Evolutionary conservation across 2,113 vertebrate species (phyloP), one percentile per base, ranked within the genome.

Genomic region (Sylvia atricapilla): DNA sequence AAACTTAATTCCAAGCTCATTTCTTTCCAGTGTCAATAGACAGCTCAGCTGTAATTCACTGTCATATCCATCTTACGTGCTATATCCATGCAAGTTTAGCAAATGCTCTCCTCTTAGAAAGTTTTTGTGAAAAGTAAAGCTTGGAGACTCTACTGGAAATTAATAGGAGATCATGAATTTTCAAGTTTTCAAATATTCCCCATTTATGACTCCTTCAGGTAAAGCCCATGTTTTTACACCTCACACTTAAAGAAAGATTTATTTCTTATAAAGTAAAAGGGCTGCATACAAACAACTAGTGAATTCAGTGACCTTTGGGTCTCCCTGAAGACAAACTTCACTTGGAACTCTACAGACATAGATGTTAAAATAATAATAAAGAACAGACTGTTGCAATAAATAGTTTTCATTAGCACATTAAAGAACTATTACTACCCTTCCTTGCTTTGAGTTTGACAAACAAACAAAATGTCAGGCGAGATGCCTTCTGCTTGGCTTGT

Each of bases 311-410:
- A 76, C 33, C 62, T 39, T 16, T 58, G 37, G 31, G 7, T 46
- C 27, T 62, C 27, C 50, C 20, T 41, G 75, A 87, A 68, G 74
- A 85, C 90, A 93, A 94, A 16, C 41, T 75, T 70, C 17, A 9
- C 39, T 72, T 93, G 30, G 47, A 90, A 56, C 20, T 78, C 39
- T 76, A 49, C 28, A 69, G 43, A 49, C 20, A 43, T 27, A 52
- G 33, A 64, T 24, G 28, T 80, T 80, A 79, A 79, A 84, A 79
- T 84, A 85, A 79, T 79, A 94, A 85, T 87, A 87, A 87, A 89
- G 50, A 28, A 0, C 35, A 91, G 53, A 17, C 33, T 39, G 24
- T 69, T 91, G 41, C 55, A 93, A 91, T 84, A 94, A 85, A 68
- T 47, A 87, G 31, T 88, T 87, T 90, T 82, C 49, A 66, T 89